These are phyloP conservation scores for Geotrypetes seraphini DNA, from an alignment of 2,797 vertebrate genomes.

Conservation along the genomic window DNA sequence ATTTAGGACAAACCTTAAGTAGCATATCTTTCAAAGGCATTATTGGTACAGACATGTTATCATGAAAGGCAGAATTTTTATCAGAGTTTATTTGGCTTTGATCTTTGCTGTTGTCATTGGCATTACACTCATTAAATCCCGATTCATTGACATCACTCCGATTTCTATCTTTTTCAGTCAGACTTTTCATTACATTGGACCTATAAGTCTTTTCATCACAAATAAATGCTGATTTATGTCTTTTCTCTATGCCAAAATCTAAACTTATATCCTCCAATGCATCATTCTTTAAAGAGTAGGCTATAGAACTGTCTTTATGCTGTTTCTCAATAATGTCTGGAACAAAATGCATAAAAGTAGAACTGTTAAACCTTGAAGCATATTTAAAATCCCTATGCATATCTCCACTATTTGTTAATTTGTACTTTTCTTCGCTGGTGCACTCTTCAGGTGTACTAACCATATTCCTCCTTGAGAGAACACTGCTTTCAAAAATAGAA, in stretches of 20 bases:
- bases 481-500: background rate
- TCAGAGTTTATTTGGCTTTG: background rate
- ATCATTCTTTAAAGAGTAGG: background rate
- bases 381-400: background rate
- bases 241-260: slow-evolving; percentile 2
- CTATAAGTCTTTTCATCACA: background rate
- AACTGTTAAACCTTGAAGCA: background rate
- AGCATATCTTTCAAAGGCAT: background rate
- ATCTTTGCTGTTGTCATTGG: background rate
- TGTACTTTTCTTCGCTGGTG: background rate
- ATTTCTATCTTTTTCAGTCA: background rate
- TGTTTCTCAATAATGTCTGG: background rate
- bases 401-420: background rate
- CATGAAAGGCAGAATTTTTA: background rate
- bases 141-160: background rate
- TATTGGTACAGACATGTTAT: background rate
- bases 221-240: background rate
- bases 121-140: background rate
- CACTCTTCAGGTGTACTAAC: background rate
- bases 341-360: background rate
- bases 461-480: background rate
- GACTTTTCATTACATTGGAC: background rate
- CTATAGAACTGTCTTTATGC: background rate
- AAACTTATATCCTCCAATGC: background rate
- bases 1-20: background rate